Conservation (phyloP, 2,113 vertebrate genomes). For the Tenebrosternarchus preto region DNA sequence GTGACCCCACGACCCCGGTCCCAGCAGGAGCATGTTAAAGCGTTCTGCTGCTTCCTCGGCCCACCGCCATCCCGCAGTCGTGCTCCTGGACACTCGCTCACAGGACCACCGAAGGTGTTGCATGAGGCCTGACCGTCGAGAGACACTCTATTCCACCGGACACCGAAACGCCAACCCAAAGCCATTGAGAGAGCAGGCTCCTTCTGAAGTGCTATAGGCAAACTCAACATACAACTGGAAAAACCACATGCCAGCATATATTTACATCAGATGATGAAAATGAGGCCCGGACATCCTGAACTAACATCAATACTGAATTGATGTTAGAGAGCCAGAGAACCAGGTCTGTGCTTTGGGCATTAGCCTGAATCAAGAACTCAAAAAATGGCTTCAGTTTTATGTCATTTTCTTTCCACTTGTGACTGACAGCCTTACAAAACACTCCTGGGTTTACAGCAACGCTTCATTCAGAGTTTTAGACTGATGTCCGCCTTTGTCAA, state of each 20-base stretch:
- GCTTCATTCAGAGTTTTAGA: too few species aligned
- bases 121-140: conserved; percentile 14
- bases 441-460: background rate
- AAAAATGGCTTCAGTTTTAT: conserved; percentile 12
- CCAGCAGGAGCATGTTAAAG: conserved; percentile 62
- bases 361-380: background rate
- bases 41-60: conserved; percentile 60
- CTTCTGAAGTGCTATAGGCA: too few species aligned
- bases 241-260: too few species aligned
- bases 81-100: background rate
- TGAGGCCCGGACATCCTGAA: background rate
- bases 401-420: background rate
- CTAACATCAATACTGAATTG: background rate
- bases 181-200: background rate
- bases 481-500: background rate
- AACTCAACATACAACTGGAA: too few species aligned
- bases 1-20: conserved; percentile 63
- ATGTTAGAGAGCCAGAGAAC: background rate
- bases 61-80: conserved; percentile 36
- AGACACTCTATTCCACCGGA: background rate
- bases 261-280: background rate
- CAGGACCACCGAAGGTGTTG: conserved; percentile 28
- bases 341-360: background rate
- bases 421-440: too few species aligned
- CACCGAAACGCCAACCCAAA: background rate